A percentile compares a stretch with the other conserved stretches of the same genome.
Evolutionary conservation across 2,797 vertebrate genomes (phyloP).

Genomic region (Lithobates pipiens): DNA sequence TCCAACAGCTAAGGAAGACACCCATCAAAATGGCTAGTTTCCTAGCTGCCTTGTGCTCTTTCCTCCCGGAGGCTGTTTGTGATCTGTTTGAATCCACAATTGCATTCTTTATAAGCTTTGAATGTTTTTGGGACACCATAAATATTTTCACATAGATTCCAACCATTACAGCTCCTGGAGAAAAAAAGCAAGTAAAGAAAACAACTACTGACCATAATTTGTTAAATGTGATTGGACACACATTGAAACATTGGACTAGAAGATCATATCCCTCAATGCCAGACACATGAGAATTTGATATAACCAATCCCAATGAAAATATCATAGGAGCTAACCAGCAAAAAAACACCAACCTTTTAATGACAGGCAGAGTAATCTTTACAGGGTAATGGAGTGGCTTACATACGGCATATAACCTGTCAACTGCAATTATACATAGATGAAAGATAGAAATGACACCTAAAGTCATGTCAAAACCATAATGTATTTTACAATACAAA

Average conservation of each 20-base stretch:
- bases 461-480: constrained; percentile 76
- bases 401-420: constrained; percentile 77
- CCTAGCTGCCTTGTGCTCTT: constrained; percentile 69
- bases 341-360: constrained; percentile 70
- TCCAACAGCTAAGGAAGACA: constrained; percentile 68
- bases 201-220: constrained; percentile 72
- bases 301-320: constrained; percentile 73
- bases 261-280: constrained; percentile 70
- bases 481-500: constrained; percentile 75
- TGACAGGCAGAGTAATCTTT: constrained; percentile 70
- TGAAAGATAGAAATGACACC: constrained; percentile 78
- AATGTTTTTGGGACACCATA: constrained; percentile 72
- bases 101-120: constrained; percentile 58
- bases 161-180: constrained; percentile 75
- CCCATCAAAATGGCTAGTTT: constrained; percentile 68
- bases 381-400: constrained; percentile 74
- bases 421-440: constrained; percentile 76
- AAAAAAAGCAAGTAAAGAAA: constrained; percentile 73
- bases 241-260: constrained; percentile 70
- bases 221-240: constrained; percentile 76
- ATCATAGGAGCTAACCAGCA: constrained; percentile 74
- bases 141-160: constrained; percentile 76
- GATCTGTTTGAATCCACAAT: constrained; percentile 38
- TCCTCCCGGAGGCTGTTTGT: constrained; percentile 64
- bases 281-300: constrained; percentile 70